Conservation (phyloP, 1,140 invertebrate genomes). For the Armadillidium nasatum region DNA sequence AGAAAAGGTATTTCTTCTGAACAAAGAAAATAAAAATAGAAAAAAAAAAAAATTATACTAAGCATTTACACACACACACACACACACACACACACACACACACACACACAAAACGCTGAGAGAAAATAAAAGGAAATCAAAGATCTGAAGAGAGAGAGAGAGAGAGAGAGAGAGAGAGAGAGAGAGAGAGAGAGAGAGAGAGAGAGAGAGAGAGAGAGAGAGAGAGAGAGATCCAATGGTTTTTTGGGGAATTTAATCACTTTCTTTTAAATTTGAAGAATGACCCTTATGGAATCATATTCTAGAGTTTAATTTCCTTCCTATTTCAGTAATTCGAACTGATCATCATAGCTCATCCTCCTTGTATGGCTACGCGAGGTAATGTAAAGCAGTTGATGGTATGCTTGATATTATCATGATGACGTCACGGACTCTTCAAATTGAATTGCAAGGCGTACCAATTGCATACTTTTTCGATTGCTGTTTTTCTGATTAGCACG, state of each 20-base stretch:
- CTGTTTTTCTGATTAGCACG: not conserved
- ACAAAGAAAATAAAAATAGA: not conserved
- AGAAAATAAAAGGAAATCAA: no score
- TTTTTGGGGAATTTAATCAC: not conserved
- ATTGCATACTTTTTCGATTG: slow-evolving; percentile 5
- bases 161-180: slow-evolving; percentile 4
- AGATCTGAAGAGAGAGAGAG: not conserved
- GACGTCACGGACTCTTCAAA: not conserved
- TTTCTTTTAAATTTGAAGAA: not conserved
- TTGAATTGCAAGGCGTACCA: not conserved
- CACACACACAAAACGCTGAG: no score
- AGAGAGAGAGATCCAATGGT: not conserved
- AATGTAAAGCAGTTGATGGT: slow-evolving; percentile 10
- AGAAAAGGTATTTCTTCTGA: not conserved
- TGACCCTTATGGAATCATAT: not conserved
- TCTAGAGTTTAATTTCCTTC: not conserved
- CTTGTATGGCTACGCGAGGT: not conserved
- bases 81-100: no score
- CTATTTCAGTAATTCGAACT: not conserved
- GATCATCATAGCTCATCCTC: not conserved
- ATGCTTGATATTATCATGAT: not conserved
- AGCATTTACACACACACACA: not conserved
- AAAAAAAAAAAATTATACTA: slow-evolving; percentile 7
- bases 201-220: not conserved
- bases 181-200: not conserved